phyloP scores from a whole-genome alignment of 2,888 invertebrate genomes.

The Mongoloraphidia duomilia region DNA sequence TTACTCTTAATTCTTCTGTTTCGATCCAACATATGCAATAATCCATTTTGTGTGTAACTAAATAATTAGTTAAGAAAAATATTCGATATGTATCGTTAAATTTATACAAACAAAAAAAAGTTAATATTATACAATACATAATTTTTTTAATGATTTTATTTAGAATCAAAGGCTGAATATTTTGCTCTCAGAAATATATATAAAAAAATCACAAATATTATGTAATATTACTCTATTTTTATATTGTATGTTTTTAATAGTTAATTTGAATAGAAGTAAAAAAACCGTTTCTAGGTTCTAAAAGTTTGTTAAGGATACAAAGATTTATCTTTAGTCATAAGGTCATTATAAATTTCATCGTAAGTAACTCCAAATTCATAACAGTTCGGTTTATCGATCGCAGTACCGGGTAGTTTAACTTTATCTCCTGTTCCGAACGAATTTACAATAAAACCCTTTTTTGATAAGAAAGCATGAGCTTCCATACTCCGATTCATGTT shows the following conservation, averaged over 20 bases:
- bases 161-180: conserved; percentile 1
- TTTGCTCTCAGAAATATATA: conserved; percentile 15
- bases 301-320: conserved; percentile 48
- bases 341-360: conserved; percentile 89
- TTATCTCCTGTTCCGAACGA: conserved; percentile 91
- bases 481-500: conserved; percentile 99
- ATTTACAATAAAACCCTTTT: conserved; percentile 90
- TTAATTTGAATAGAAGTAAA: conserved; percentile 1
- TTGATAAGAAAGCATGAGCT: conserved; percentile 92
- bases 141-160: background rate
- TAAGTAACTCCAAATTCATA: conserved; percentile 95
- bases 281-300: background rate
- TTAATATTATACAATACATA: background rate
- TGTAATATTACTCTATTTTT: background rate
- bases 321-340: conserved; percentile 77
- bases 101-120: conserved; percentile 3
- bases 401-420: conserved; percentile 91
- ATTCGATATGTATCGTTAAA: conserved; percentile 3
- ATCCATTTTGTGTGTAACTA: conserved; percentile 93
- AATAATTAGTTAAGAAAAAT: conserved; percentile 19
- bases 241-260: background rate
- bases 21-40: conserved; percentile 94
- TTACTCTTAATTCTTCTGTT: conserved; percentile 87
- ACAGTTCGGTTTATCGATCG: conserved; percentile 87
- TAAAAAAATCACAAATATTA: background rate